phyloP scores from a whole-genome alignment of 2,113 vertebrate species.

The Odocoileus virginianus region DNA sequence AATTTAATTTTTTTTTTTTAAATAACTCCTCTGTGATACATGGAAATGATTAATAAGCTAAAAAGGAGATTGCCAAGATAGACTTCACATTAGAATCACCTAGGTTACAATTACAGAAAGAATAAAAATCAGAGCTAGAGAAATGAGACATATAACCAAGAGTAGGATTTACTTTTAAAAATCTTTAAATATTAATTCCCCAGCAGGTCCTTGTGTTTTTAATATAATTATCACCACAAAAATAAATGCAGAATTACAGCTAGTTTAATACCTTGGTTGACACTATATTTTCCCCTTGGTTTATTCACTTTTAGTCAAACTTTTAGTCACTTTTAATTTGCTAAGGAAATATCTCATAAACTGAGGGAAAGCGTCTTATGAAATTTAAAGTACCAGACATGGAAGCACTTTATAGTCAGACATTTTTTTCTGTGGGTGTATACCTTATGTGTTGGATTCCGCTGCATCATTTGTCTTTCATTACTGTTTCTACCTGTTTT shows the following conservation, averaged over 20 bases:
- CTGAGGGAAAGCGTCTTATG: neutral
- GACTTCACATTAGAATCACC: neutral
- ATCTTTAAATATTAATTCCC: neutral
- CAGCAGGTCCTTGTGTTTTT: neutral
- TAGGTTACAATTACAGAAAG: neutral
- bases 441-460: neutral
- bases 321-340: neutral
- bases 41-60: neutral
- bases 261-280: neutral
- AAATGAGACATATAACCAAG: neutral
- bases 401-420: neutral
- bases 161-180: neutral
- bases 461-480: neutral
- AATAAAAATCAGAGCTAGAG: neutral
- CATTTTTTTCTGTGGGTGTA: neutral
- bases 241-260: neutral
- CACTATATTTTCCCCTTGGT: neutral
- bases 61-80: neutral
- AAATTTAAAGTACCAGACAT: neutral
- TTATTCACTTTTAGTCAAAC: neutral
- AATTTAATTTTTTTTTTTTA: neutral
- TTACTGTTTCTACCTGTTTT: neutral
- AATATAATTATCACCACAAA: neutral
- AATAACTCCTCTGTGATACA: neutral
- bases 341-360: neutral